These are phyloP conservation scores for Formica exsecta DNA, from an alignment of 1,140 invertebrate genomes.

Conservation along the genomic window DNA sequence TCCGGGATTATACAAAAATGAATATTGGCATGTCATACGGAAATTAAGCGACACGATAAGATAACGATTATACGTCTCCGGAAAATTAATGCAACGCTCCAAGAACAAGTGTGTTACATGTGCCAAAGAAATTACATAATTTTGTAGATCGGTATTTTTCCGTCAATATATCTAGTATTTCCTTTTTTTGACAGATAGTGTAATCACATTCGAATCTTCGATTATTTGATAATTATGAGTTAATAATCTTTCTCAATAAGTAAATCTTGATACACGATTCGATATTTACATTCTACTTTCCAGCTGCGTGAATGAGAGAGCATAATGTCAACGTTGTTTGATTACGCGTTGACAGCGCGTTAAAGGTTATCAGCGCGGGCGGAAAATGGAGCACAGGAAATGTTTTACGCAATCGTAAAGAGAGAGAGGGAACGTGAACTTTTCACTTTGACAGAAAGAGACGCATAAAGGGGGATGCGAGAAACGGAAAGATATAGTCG, in stretches of 20 bases:
- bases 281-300: not conserved
- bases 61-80: too few species aligned
- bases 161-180: too few species aligned
- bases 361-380: not conserved
- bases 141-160: too few species aligned
- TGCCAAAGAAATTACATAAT: too few species aligned
- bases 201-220: too few species aligned
- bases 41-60: not conserved
- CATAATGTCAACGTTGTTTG: conserved; percentile 2
- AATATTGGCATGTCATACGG: not conserved
- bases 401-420: not conserved
- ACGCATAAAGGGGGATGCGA: too few species aligned
- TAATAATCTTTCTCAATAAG: too few species aligned
- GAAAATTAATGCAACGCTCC: too few species aligned
- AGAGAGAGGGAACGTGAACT: not conserved
- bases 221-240: too few species aligned
- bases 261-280: too few species aligned
- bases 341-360: not conserved
- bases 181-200: too few species aligned
- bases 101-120: too few species aligned
- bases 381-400: conserved; percentile 25
- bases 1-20: not conserved
- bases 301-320: not conserved
- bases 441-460: not conserved
- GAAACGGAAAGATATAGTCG: not conserved